These are phyloP conservation scores for Tribolium madens DNA, from an alignment of 1,140 invertebrate species.

Conservation along the genomic window DNA sequence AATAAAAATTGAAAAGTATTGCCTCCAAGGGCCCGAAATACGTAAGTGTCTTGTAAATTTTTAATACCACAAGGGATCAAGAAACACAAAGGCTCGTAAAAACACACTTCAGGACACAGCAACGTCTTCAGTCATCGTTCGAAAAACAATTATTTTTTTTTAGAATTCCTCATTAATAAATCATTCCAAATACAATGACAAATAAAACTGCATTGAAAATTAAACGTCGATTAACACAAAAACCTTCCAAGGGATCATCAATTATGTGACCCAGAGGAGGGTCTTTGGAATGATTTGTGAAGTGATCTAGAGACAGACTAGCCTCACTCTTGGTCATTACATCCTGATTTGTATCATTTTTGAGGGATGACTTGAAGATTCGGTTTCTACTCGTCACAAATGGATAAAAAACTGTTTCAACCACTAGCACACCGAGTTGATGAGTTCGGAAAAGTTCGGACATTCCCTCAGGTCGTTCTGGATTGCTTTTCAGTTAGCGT, in stretches of 20 bases:
- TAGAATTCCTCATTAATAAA: constrained; percentile 3
- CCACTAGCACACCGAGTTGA: not conserved
- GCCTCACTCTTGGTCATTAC: constrained; percentile 4
- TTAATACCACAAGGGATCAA: not conserved
- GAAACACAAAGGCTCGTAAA: constrained; percentile 9
- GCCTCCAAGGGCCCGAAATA: not conserved
- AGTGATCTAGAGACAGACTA: constrained; percentile 5
- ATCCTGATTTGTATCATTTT: constrained; percentile 21
- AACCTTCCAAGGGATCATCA: not conserved
- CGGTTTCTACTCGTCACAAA: not conserved
- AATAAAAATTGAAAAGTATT: constrained; percentile 21
- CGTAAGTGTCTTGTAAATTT: constrained; percentile 31
- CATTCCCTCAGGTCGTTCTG: constrained; percentile 34
- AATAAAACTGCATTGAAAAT: constrained; percentile 23
- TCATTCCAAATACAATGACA: constrained; percentile 28
- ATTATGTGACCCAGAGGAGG: constrained; percentile 15
- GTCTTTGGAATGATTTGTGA: constrained; percentile 7
- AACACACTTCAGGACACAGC: not conserved
- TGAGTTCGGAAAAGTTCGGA: constrained; percentile 32
- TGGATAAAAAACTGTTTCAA: constrained; percentile 1
- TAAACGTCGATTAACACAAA: constrained; percentile 33
- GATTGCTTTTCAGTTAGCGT: constrained; percentile 42
- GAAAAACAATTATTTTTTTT: not conserved
- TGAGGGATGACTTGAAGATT: not conserved
- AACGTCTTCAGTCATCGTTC: not conserved